phyloP scores from a whole-genome alignment of 2,888 invertebrate species.

The Volucella inanis region DNA sequence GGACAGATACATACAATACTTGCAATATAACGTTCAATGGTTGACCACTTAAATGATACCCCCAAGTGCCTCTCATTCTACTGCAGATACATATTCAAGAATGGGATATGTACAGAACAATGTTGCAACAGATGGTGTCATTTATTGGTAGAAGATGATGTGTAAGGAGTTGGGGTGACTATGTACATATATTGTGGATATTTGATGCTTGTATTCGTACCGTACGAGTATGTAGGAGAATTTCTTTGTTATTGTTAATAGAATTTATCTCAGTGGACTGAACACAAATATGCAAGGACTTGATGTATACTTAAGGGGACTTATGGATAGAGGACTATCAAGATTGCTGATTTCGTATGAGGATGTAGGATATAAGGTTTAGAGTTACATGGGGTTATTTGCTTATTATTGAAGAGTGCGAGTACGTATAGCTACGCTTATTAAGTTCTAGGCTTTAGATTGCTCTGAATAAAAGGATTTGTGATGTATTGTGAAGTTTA shows the following conservation, averaged over 20 bases:
- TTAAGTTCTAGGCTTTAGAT: no score
- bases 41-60: constrained; percentile 64
- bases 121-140: constrained; percentile 69
- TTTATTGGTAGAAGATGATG: constrained; percentile 39
- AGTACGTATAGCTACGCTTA: no score
- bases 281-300: constrained; percentile 18
- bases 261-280: constrained; percentile 34
- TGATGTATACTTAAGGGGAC: background rate
- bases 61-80: background rate
- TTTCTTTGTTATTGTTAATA: constrained; percentile 48
- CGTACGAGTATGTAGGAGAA: background rate
- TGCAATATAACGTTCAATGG: constrained; percentile 51
- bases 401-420: no score
- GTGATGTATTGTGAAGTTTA: background rate
- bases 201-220: background rate
- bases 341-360: background rate
- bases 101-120: constrained; percentile 44
- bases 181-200: constrained; percentile 5
- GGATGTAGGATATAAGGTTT: background rate
- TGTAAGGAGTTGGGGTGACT: constrained; percentile 18
- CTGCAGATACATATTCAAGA: background rate
- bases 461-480: constrained; percentile 2
- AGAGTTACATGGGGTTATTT: background rate
- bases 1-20: constrained; percentile 24
- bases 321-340: no score